These are phyloP conservation scores for Petrolisthes cinctipes DNA, from an alignment of 2,888 invertebrate genomes.

Conservation along the genomic window DNA sequence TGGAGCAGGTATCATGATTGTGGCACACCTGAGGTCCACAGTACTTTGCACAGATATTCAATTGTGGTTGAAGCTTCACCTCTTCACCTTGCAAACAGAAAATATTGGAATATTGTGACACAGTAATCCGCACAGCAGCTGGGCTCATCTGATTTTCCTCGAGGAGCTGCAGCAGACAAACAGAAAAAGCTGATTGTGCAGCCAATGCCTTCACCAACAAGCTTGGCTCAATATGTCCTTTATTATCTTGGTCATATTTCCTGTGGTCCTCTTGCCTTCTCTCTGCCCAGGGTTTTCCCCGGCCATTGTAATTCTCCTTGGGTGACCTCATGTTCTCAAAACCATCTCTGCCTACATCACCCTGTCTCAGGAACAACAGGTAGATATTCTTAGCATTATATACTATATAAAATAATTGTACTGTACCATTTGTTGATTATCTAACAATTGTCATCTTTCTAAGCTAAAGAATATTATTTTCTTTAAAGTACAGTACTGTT, in stretches of 20 bases:
- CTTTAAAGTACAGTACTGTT: too few species aligned
- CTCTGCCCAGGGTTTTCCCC: neutral
- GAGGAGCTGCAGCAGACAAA: constrained; percentile 38
- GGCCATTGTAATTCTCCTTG: neutral
- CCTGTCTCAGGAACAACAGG: too few species aligned
- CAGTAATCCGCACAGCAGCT: neutral
- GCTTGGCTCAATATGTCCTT: neutral
- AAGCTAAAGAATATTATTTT: too few species aligned
- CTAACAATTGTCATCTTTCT: too few species aligned
- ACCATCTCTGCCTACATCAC: too few species aligned
- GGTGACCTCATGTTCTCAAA: neutral
- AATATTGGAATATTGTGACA: neutral
- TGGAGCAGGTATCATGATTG: neutral
- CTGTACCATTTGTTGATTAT: too few species aligned
- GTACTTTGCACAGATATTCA: constrained; percentile 24
- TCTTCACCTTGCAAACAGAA: constrained; percentile 19
- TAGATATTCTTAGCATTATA: too few species aligned
- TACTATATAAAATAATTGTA: too few species aligned
- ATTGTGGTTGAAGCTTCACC: constrained; percentile 25
- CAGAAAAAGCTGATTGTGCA: neutral
- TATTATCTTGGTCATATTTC: too few species aligned
- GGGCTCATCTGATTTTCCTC: constrained; percentile 26
- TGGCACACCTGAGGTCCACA: constrained; percentile 25
- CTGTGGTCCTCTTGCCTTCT: neutral
- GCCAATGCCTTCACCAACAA: constrained; percentile 14